Evolutionary conservation across 2,113 vertebrate genomes (phyloP), one percentile per base, ranked within the genome.

Genomic region (Ameiurus melas): DNA sequence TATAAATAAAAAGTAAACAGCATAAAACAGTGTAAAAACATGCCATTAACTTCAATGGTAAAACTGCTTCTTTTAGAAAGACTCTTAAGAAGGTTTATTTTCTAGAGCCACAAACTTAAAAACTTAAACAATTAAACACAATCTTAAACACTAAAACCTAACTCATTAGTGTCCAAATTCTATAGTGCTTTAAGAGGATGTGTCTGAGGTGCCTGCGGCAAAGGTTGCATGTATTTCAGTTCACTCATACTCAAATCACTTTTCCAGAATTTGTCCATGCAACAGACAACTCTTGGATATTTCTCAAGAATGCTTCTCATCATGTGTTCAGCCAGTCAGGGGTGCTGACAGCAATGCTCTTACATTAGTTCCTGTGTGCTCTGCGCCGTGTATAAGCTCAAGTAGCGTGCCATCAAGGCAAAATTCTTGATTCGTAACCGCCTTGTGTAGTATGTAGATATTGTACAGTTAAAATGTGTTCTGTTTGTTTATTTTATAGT

Each of bases 401-500:
- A 39, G 30, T 53, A 60, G 53, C 30, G 47, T 51, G 57, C 27
- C 75, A 51, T 22, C 57, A 12, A 85, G 85, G 27, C 47, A 36
- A 53, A 81, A 55, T 39, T 58, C 93, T 93, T 95, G 92, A 94
- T 91, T 87, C 82, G 25, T 25, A 78, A 89, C 92, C 91, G 83
- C 84, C 33, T 70, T 0, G 39, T 88, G 87, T 90, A 89, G 25
- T 62, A 73, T 33, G n/a, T 80, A 0, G 90, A 92, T 92, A 87
- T 93, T 87, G 88, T 91, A 89, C 87, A 87, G 87, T 91, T 92
- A 77, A 90, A 92, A 89, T 86, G 85, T 77, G 25, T n/a, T 91
- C 51, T 92, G 89, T 93, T 93, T 94, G 89, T 92, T 93, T 94
- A 89, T 79, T 90, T 86, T 88, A 85, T 91, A 91, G 20, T 71